A percentile compares a stretch with the other conserved stretches of the same genome.
Evolutionary conservation across 1,140 invertebrate genomes (phyloP).

Genomic region (Periplaneta americana): DNA sequence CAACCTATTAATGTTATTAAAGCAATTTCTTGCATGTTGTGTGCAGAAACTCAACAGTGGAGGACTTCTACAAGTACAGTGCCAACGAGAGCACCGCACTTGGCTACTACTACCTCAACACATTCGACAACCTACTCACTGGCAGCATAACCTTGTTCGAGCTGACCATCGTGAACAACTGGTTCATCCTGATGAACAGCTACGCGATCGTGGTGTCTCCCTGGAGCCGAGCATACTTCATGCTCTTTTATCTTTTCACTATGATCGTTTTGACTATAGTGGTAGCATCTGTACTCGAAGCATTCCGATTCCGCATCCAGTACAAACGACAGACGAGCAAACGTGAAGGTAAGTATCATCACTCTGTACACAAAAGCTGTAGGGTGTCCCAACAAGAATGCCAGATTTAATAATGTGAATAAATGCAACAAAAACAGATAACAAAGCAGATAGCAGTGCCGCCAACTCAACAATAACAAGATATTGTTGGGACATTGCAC

Average conservation of each 20-base stretch:
- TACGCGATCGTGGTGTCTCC: constrained; percentile 63
- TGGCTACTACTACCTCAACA: constrained; percentile 85
- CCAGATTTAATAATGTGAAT: too few species aligned
- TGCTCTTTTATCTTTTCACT: constrained; percentile 84
- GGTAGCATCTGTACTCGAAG: constrained; percentile 84
- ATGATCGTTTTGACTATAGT: constrained; percentile 91
- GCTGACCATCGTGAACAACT: constrained; percentile 85
- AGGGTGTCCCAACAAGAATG: too few species aligned
- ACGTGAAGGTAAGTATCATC: constrained; percentile 73
- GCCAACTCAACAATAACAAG: too few species aligned
- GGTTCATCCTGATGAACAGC: constrained; percentile 46
- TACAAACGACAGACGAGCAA: constrained; percentile 77
- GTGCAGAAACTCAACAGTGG: constrained; percentile 74
- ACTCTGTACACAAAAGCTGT: too few species aligned
- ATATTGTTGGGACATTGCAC: too few species aligned
- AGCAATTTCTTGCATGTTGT: too few species aligned
- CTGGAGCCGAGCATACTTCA: constrained; percentile 77
- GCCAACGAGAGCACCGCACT: constrained; percentile 54
- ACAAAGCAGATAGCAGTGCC: too few species aligned
- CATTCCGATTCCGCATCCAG: constrained; percentile 85
- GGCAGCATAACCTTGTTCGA: constrained; percentile 83
- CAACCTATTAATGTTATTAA: too few species aligned
- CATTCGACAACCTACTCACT: constrained; percentile 70
- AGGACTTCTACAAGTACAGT: constrained; percentile 74
- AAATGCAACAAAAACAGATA: too few species aligned